Conservation (phyloP, 2,113 vertebrate species). For the Hymenochirus boettgeri region DNA sequence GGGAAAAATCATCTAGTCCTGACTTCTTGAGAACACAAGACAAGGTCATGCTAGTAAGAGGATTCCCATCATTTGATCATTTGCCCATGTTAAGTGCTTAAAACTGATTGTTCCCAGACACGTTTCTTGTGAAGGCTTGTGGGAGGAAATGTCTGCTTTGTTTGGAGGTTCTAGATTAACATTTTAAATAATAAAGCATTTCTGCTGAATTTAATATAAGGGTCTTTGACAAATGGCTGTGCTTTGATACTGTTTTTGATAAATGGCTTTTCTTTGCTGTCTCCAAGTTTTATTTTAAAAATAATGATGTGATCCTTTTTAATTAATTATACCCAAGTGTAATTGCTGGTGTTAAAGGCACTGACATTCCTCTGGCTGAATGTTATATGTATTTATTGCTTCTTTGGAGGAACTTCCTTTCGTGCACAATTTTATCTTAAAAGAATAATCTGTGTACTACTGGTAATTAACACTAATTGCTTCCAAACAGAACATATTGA, state of each 20-base stretch:
- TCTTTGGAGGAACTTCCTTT: background rate
- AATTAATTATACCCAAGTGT: background rate
- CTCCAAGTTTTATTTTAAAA: background rate
- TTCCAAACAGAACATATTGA: background rate
- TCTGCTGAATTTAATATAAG: background rate
- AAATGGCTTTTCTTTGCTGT: background rate
- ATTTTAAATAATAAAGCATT: slow-evolving; percentile 2
- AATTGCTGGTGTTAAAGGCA: background rate
- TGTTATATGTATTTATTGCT: slow-evolving; percentile 4
- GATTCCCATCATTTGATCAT: slow-evolving; percentile 36
- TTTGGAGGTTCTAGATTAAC: slow-evolving; percentile 12
- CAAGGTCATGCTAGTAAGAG: slow-evolving; percentile 31
- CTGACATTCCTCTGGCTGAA: background rate
- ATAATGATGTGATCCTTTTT: background rate
- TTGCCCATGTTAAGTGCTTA: slow-evolving; percentile 24
- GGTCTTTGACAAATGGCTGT: background rate
- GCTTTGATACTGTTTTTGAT: slow-evolving; percentile 7
- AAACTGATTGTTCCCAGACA: slow-evolving; percentile 38
- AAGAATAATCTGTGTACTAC: background rate
- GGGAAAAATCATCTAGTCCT: slow-evolving; percentile 29
- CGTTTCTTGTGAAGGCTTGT: slow-evolving; percentile 24
- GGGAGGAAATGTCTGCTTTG: slow-evolving; percentile 38
- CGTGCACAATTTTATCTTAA: background rate
- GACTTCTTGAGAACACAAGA: slow-evolving; percentile 30
- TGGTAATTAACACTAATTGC: slow-evolving; percentile 7